phyloP scores from a whole-genome alignment of 2,113 vertebrate genomes.

The Leucoraja erinaceus region DNA sequence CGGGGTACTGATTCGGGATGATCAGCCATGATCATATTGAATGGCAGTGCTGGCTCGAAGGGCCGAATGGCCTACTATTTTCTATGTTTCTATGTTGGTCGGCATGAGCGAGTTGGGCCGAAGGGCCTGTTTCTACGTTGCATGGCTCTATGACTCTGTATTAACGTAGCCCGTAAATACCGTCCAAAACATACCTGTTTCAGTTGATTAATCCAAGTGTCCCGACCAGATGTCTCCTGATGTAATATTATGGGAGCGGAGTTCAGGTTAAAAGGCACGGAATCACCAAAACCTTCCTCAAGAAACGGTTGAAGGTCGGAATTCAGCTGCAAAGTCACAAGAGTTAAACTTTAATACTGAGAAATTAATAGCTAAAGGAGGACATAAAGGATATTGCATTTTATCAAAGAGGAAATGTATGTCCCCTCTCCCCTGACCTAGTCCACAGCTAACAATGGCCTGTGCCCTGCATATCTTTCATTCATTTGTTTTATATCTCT shows the following conservation, averaged over 20 bases:
- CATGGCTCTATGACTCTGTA: no score
- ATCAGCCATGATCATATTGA: no score
- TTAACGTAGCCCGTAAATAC: background rate
- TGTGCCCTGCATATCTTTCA: no score
- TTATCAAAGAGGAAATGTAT: background rate
- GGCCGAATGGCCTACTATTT: no score
- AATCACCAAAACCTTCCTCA: constrained; percentile 63
- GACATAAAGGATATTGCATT: background rate
- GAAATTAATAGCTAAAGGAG: background rate
- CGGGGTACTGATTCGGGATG: no score
- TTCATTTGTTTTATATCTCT: no score
- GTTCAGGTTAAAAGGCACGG: constrained; percentile 69
- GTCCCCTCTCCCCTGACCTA: no score
- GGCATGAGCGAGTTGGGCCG: no score
- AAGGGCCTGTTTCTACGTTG: no score
- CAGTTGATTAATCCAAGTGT: constrained; percentile 78
- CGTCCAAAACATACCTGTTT: constrained; percentile 63
- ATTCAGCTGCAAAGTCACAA: constrained; percentile 69
- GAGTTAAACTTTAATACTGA: background rate
- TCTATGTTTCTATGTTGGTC: no score
- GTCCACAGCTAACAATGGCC: no score
- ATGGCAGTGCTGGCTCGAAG: no score
- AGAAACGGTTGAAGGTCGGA: constrained; percentile 88
- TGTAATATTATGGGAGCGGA: constrained; percentile 84
- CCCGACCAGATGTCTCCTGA: constrained; percentile 73